Conservation (phyloP, 2,797 vertebrate genomes). For the Propithecus perrieri region DNA sequence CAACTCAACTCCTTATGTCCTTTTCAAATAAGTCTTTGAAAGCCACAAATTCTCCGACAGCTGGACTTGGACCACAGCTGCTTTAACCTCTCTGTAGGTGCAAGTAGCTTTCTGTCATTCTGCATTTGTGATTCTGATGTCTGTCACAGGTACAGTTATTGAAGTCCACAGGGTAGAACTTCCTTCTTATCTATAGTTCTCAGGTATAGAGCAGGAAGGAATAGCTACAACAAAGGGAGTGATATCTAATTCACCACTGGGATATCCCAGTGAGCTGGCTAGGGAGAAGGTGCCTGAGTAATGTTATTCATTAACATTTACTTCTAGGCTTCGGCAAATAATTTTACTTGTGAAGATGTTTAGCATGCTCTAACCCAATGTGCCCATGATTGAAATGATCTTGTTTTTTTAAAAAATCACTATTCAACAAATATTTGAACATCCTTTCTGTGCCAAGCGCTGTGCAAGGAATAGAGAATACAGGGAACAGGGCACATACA, state of each 20-base stretch:
- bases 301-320: background rate
- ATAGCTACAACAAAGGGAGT: background rate
- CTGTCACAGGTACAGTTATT: background rate
- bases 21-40: slow-evolving; percentile 40
- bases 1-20: background rate
- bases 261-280: background rate
- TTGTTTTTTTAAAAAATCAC: background rate
- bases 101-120: slow-evolving; percentile 60
- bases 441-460: background rate
- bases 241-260: background rate
- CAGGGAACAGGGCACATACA: background rate
- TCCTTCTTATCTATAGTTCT: slow-evolving; percentile 62
- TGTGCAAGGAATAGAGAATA: background rate
- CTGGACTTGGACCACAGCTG: background rate
- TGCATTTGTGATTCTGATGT: slow-evolving; percentile 36
- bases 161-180: slow-evolving; percentile 33
- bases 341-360: background rate
- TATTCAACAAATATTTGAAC: background rate
- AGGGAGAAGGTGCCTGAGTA: background rate
- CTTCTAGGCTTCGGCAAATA: background rate
- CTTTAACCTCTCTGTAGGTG: slow-evolving; percentile 52
- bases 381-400: background rate
- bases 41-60: background rate
- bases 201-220: slow-evolving; percentile 36
- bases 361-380: background rate